A percentile compares a stretch with the other conserved stretches of the same genome.
These are phyloP conservation scores for Agonopterix subpropinquella DNA, from an alignment of 2,888 invertebrate genomes.

Conservation along the genomic window DNA sequence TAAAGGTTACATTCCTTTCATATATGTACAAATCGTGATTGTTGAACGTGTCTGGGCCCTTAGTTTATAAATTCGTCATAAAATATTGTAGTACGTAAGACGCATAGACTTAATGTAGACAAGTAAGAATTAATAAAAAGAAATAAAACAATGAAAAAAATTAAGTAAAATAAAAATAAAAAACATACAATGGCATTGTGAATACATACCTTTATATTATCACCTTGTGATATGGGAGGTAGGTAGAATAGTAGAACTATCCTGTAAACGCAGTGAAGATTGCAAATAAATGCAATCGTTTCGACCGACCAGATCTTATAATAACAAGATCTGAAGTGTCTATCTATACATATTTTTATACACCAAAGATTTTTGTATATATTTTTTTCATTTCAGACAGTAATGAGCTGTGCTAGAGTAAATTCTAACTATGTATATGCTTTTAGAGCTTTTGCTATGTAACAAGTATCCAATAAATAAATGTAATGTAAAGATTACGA, in stretches of 20 bases:
- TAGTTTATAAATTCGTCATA: slow-evolving; percentile 73
- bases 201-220: slow-evolving; percentile 30
- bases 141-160: slow-evolving; percentile 28
- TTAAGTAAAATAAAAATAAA: slow-evolving; percentile 15
- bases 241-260: slow-evolving; percentile 42
- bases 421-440: slow-evolving; percentile 48
- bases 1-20: slow-evolving; percentile 76
- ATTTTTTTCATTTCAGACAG: slow-evolving; percentile 44
- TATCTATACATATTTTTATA: slow-evolving; percentile 59
- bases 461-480: slow-evolving; percentile 43
- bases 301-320: slow-evolving; percentile 72
- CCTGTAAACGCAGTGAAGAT: slow-evolving; percentile 71
- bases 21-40: slow-evolving; percentile 63
- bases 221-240: slow-evolving; percentile 44
- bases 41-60: slow-evolving; percentile 72
- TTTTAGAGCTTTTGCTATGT: slow-evolving; percentile 65
- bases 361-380: slow-evolving; percentile 69
- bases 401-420: slow-evolving; percentile 50
- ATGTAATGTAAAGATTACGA: slow-evolving; percentile 42
- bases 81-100: slow-evolving; percentile 63
- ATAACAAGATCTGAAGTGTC: slow-evolving; percentile 65
- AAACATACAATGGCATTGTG: slow-evolving; percentile 65
- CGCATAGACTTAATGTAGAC: slow-evolving; percentile 58
- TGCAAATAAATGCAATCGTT: slow-evolving; percentile 63
- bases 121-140: slow-evolving; percentile 38